Conservation (phyloP, 1,140 invertebrate species). For the Heliconius congener region DNA sequence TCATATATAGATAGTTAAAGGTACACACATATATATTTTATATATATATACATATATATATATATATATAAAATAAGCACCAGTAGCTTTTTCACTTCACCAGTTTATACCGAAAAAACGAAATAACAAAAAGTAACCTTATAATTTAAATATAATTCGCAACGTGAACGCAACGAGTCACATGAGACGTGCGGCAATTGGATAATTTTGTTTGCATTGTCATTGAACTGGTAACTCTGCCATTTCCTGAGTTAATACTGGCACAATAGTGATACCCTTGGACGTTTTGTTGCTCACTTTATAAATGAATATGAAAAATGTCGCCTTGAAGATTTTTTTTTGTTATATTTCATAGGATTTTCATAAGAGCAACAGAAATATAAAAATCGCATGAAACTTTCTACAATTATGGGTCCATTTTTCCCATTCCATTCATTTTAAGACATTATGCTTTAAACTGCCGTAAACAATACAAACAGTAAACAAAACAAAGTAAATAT, state of each 20-base stretch:
- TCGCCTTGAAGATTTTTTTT: not conserved
- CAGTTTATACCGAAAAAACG: too few relatives aligned
- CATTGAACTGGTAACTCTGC: slow-evolving; percentile 2
- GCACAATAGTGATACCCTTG: not conserved
- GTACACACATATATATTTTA: not conserved
- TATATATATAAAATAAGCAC: too few relatives aligned
- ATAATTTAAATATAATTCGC: not conserved
- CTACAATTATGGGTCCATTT: not conserved
- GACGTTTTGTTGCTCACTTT: not conserved
- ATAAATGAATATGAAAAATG: not conserved
- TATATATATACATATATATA: too few relatives aligned
- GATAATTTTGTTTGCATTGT: slow-evolving; percentile 14
- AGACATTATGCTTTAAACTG: not conserved
- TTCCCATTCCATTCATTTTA: not conserved
- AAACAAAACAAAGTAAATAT: too few relatives aligned
- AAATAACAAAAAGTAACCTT: not conserved
- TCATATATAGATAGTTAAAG: not conserved
- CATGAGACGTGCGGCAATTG: slow-evolving; percentile 1
- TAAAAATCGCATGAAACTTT: not conserved
- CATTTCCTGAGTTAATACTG: not conserved
- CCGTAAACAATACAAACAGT: too few relatives aligned
- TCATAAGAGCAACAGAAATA: not conserved
- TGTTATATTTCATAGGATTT: too few relatives aligned
- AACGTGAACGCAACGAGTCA: not conserved
- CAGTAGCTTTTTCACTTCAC: too few relatives aligned